These are phyloP conservation scores for Hirundichthys speculiger DNA, from an alignment of 2,113 vertebrate genomes.

Conservation along the genomic window DNA sequence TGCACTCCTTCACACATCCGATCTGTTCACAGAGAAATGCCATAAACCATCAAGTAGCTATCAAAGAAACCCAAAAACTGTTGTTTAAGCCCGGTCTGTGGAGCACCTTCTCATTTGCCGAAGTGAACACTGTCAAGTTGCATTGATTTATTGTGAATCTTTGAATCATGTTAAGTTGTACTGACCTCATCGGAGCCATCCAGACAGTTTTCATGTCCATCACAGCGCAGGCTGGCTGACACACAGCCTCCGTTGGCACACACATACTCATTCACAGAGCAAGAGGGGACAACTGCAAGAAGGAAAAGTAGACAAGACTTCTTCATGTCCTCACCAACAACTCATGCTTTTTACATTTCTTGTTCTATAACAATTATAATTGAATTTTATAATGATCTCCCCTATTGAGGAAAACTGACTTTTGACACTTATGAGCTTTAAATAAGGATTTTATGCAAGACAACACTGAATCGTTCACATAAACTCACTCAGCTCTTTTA, in stretches of 20 bases:
- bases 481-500: background rate
- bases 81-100: background rate
- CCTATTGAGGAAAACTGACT: background rate
- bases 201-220: constrained; percentile 92
- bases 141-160: background rate
- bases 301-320: background rate
- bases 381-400: background rate
- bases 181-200: constrained; percentile 97
- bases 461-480: background rate
- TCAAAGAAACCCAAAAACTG: constrained; percentile 6
- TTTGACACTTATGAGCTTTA: no score
- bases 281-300: constrained; percentile 86
- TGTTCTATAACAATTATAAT: background rate
- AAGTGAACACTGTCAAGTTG: background rate
- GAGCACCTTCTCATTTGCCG: background rate
- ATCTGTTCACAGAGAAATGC: constrained; percentile 77
- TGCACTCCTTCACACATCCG: constrained; percentile 93
- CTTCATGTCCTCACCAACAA: background rate
- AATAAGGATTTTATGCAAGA: no score
- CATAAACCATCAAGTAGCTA: constrained; percentile 9
- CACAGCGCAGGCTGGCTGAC: constrained; percentile 90
- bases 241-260: constrained; percentile 92
- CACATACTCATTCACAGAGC: constrained; percentile 93
- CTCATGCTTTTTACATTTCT: background rate
- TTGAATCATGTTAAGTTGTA: constrained; percentile 6